Base-by-base conservation (phyloP, 2,113 vertebrate species). In the Saccopteryx leptura region DNA sequence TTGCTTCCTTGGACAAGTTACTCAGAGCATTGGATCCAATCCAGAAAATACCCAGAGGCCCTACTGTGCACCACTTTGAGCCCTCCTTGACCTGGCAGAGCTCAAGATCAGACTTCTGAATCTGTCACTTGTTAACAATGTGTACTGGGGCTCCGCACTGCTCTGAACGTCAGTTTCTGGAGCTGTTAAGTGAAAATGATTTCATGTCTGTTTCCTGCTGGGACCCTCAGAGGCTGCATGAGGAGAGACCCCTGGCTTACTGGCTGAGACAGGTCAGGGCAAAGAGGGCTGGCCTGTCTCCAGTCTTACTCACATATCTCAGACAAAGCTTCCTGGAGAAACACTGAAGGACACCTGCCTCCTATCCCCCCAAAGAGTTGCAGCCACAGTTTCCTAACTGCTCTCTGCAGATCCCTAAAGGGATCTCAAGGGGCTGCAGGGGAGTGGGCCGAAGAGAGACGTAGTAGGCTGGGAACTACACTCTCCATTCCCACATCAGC, bases 101-200 rank as follows among this genome's bases (percentile, higher is more conserved):
- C 39, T 76, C 21, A 14, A 39, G 63, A 46, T 28, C 21, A 9
- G 46, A 33, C 65, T 50, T 48, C 17, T 8, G 54, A 39, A 21
- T 33, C 75, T 13, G 58, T 10, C 1, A 5, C 1, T 3, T n/a
- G 3, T 17, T 33, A 48, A 52, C 46, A 48, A 71, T 2, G n/a
- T 31, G 4, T 1, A 0, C 0, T 0, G 19, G n/a, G 11, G 50
- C 56, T 50, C 26, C 24, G 33, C 4, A 14, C 19, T 2, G 23
- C 68, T 68, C 68, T 82, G 68, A 23, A 31, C 1, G 7, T 76
- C 21, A 1, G 19, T 58, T 17, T 63, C 68, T 28, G 1, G 21
- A 31, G 82, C 33, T 74, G 24, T 52, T 72, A 52, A 28, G 61
- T 68, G 61, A 63, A 19, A 85, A 68, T 9, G 46, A 71, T 39